These are phyloP conservation scores for Euglossa dilemma DNA, from an alignment of 1,140 invertebrate species.

Conservation along the genomic window DNA sequence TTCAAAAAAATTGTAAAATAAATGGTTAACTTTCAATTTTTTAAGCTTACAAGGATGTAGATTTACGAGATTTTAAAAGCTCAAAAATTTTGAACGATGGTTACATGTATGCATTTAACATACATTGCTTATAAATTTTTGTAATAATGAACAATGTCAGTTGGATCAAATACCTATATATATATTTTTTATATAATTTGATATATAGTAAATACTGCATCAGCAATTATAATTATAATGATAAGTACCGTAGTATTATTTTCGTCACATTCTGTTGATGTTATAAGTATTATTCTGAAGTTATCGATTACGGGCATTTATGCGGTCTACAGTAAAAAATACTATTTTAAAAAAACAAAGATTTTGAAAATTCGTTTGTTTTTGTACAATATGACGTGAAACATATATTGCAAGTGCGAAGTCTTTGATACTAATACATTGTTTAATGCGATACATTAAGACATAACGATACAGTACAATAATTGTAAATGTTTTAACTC, in stretches of 20 bases:
- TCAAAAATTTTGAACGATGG: not conserved
- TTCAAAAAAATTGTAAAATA: not conserved
- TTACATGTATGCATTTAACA: not conserved
- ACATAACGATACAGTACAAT: not conserved
- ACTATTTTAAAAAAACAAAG: not conserved
- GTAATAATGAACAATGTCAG: not conserved
- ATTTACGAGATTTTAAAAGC: conserved; percentile 9
- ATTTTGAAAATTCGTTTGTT: not conserved
- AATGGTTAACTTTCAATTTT: not conserved
- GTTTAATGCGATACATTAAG: not conserved
- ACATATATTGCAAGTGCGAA: not conserved
- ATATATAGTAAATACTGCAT: conserved; percentile 1
- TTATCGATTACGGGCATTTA: conserved; percentile 38
- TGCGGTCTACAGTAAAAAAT: not conserved
- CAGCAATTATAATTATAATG: conserved; percentile 2
- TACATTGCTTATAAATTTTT: not conserved
- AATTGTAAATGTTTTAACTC: conserved; percentile 10
- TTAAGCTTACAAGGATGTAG: not conserved
- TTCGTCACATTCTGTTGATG: not conserved
- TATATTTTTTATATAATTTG: conserved; percentile 23
- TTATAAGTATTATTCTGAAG: not conserved
- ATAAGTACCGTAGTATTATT: not conserved
- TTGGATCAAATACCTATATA: conserved; percentile 15
- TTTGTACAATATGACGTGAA: conserved; percentile 21
- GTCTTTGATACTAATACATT: conserved; percentile 12